phyloP scores from a whole-genome alignment of 1,140 invertebrate genomes.

The Dendroctonus ponderosae region DNA sequence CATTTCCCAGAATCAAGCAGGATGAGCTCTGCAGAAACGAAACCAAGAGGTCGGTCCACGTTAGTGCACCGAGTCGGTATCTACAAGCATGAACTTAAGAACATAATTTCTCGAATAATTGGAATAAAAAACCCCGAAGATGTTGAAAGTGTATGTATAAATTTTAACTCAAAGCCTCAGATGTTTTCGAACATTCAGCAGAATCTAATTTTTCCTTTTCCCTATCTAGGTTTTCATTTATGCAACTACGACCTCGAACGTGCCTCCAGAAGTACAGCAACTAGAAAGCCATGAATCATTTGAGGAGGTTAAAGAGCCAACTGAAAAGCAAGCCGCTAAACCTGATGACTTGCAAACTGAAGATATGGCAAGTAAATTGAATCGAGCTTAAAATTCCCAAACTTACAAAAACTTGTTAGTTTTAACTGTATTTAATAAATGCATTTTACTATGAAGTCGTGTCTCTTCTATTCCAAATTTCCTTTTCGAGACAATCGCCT shows the following conservation, averaged over 20 bases:
- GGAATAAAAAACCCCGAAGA: slow-evolving; percentile 27
- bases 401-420: no score
- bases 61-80: slow-evolving; percentile 23
- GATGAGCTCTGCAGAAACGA: not conserved
- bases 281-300: no score
- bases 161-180: not conserved
- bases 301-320: no score
- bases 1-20: no score
- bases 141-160: slow-evolving; percentile 24
- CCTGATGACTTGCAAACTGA: no score
- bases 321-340: no score
- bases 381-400: no score
- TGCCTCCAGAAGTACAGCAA: slow-evolving; percentile 8
- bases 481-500: no score
- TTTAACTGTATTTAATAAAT: no score
- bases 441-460: no score
- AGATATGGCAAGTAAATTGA: no score
- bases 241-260: slow-evolving; percentile 30
- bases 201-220: not conserved
- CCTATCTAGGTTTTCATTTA: slow-evolving; percentile 20
- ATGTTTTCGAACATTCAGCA: not conserved
- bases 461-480: no score
- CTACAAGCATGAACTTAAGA: slow-evolving; percentile 11
- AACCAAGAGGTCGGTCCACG: slow-evolving; percentile 21
- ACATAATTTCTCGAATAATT: slow-evolving; percentile 26